Base-by-base conservation (phyloP, 2,888 invertebrate genomes). In the Osedax frankpressi region DNA sequence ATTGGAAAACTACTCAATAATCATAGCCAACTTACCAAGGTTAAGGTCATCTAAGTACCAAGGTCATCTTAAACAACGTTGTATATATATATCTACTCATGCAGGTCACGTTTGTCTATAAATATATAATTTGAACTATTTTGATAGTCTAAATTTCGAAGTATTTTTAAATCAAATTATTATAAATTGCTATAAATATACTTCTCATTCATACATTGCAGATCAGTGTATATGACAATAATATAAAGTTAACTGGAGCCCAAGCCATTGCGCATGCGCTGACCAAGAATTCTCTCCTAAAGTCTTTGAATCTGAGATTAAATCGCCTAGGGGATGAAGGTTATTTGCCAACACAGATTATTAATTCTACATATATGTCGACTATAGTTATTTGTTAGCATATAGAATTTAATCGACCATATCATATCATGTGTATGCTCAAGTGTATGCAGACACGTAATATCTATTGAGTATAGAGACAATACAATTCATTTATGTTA, bases 251-350 rank as follows among this genome's bases (percentile, higher is more conserved):
- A 0, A 78, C 80, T n/a, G 85, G 85, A 1, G 83, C 83, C 6
- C 82, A 83, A 77, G 85, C 84, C 19, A 81, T 85, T 29, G 84
- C 83, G 25, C 83, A 84, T 78, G 84, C 83, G 2, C 79, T 85
- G 28, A 82, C 81, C 3, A 84, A 83, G 77, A 85, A 83, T 75
- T 80, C 79, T 2, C 81, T 81, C 14, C 78, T 85, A 27, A 77
- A 79, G 71, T 73, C 73, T 63, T 77, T 84, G 14, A 81, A 83
- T 75, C 75, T 84, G 26, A 75, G 83, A 71, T 78, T 84, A 62
- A 84, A 84, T 78, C 78, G 82, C 68, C 78, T 85, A 24, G 83
- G 82, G 19, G 84, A 84, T 77, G 84, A 84, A 75, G 85, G 44
- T 44, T 44, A 44, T 19, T 44, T 11, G 6, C 11, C 44, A 44